Evolutionary conservation across 1,140 invertebrate genomes (phyloP).

Genomic region (Heliconius himera): DNA sequence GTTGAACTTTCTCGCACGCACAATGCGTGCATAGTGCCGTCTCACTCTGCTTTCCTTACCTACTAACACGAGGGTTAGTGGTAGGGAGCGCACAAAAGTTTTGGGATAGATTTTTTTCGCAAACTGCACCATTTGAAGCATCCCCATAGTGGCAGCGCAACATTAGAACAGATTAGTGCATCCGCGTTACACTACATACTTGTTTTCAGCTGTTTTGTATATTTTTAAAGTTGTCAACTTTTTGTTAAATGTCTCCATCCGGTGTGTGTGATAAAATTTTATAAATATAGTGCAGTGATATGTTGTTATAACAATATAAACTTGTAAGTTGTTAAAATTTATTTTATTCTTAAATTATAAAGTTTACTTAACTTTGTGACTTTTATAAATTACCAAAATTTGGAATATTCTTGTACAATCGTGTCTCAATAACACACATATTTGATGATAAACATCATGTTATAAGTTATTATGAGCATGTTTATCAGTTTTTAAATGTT

Average conservation of each 20-base stretch:
- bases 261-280: constrained; percentile 18
- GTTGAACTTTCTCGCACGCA: constrained; percentile 55
- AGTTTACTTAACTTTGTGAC: no score
- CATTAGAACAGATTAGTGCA: constrained; percentile 41
- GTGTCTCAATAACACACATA: neutral
- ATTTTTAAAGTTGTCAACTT: constrained; percentile 35
- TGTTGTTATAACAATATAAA: neutral
- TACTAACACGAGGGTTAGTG: constrained; percentile 67
- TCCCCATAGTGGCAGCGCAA: constrained; percentile 51
- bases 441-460: constrained; percentile 12
- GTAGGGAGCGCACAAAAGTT: constrained; percentile 74
- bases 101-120: constrained; percentile 79
- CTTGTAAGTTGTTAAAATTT: neutral
- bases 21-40: constrained; percentile 43
- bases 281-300: constrained; percentile 15
- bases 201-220: constrained; percentile 21
- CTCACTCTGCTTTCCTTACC: constrained; percentile 60
- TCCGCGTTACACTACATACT: constrained; percentile 28
- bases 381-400: neutral
- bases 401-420: neutral
- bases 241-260: constrained; percentile 30
- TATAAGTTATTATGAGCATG: neutral
- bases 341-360: neutral
- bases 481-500: constrained; percentile 17
- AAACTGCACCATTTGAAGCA: constrained; percentile 68